Evolutionary conservation across 1,140 invertebrate genomes (phyloP), one percentile per base, ranked within the genome.

Genomic region (Lordiphosa clarofinis): DNA sequence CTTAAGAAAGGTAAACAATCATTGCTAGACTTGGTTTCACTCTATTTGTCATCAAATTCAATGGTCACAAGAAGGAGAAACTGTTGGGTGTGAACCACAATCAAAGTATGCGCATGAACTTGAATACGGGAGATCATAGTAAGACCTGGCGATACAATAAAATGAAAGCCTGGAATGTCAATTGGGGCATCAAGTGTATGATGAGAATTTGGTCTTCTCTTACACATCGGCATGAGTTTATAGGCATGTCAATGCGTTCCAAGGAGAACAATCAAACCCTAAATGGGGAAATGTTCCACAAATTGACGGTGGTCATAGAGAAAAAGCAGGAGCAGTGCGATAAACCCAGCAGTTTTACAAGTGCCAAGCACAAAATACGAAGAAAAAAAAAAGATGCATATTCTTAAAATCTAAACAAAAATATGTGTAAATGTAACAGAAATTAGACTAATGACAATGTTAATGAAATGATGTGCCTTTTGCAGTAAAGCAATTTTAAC

Each of bases 121-220:
- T 97, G 1, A 93, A 93, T 72, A 95, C 94, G 42, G 98, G 98
- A 0, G 98, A 99, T 89, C 96, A 98, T 87, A 91, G 98, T 33
- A 99, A 99, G 90, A 99, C 98, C 0, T 99, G 98, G 98, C 92
- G 98, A 70, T 99, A 96, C 89, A 97, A 96, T 73, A 96, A 94
- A 3, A 98, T 99, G 95, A 98, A 99, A 92, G 96, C 97, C 7
- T 99, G 98, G 98, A 98, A 99, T 89, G 97, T 99, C 0, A 99
- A 99, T 89, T 99, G 98, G 98, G 97, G 99, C 89, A 96, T 98
- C 1, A 97, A 98, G 87, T 95, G 98, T 88, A 97, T 99, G 94
- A 99, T 57, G 97, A 95, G 71, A 97, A 96, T 75, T 94, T 99
- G 8, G 94, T 96, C 55, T 99, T 99, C 90, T 95, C 95, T 37